phyloP scores from a whole-genome alignment of 2,113 vertebrate genomes.

The Ursus arctos region DNA sequence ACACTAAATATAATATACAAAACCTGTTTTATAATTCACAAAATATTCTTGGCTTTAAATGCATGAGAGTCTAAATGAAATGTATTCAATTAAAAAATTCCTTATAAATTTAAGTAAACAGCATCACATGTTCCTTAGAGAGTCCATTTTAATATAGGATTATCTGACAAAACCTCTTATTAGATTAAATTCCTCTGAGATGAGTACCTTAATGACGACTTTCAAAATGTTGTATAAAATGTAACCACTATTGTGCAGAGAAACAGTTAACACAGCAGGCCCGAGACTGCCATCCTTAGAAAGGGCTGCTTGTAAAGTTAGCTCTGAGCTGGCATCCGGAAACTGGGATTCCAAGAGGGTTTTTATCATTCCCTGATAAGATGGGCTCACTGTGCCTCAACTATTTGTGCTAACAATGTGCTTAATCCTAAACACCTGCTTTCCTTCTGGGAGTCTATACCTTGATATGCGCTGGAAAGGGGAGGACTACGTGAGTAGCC shows the following conservation, averaged over 20 bases:
- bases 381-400: not conserved
- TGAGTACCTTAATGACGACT: not conserved
- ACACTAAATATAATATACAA: not conserved
- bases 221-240: not conserved
- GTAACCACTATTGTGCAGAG: not conserved
- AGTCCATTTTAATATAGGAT: slow-evolving; percentile 14
- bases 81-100: slow-evolving; percentile 18
- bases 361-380: not conserved
- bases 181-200: not conserved
- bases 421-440: not conserved
- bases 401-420: not conserved
- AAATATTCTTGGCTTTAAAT: slow-evolving; percentile 45
- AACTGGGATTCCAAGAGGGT: not conserved
- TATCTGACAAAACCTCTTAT: not conserved
- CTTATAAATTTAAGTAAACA: slow-evolving; percentile 8
- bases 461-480: not conserved
- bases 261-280: not conserved
- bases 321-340: not conserved
- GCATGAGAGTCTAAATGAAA: not conserved
- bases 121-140: not conserved
- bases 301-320: not conserved
- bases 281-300: not conserved
- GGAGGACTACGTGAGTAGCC: not conserved
- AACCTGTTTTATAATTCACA: slow-evolving; percentile 21
- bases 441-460: not conserved